phyloP scores from a whole-genome alignment of 2,113 vertebrate species.

The Gasterosteus aculeatus region DNA sequence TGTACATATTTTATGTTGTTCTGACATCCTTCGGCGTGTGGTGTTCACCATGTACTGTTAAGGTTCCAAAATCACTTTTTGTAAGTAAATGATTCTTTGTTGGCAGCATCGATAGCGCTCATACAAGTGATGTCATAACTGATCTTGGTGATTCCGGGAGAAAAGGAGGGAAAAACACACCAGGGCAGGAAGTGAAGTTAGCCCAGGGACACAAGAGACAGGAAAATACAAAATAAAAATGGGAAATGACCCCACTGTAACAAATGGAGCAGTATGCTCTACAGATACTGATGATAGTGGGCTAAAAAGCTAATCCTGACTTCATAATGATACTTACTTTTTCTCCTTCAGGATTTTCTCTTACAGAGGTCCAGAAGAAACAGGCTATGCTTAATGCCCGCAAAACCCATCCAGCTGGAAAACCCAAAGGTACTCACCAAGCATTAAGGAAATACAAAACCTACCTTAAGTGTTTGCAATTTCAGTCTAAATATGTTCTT shows the following conservation, averaged over 20 bases:
- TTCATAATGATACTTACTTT: neutral
- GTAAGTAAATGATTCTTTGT: too few relatives aligned
- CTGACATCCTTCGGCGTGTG: too few relatives aligned
- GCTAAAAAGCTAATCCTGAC: neutral
- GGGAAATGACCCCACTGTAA: neutral
- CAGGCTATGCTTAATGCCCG: constrained; percentile 94
- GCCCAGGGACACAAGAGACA: too few relatives aligned
- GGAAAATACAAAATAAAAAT: too few relatives aligned
- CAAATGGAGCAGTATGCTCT: neutral
- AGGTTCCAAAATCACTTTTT: too few relatives aligned
- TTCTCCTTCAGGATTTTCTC: constrained; percentile 86
- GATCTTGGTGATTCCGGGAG: too few relatives aligned
- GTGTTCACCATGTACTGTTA: too few relatives aligned
- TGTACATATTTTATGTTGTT: too few relatives aligned
- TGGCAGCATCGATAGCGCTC: too few relatives aligned
- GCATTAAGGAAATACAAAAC: neutral
- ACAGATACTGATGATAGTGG: neutral
- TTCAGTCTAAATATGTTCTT: neutral
- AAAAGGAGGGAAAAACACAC: too few relatives aligned
- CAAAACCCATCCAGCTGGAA: constrained; percentile 88
- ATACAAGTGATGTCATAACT: too few relatives aligned
- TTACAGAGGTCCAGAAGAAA: constrained; percentile 94
- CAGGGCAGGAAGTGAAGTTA: too few relatives aligned
- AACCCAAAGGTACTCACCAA: constrained; percentile 88
- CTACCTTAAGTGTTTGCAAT: neutral